phyloP scores from a whole-genome alignment of 2,888 invertebrate species.

The Andrena bucephala region DNA sequence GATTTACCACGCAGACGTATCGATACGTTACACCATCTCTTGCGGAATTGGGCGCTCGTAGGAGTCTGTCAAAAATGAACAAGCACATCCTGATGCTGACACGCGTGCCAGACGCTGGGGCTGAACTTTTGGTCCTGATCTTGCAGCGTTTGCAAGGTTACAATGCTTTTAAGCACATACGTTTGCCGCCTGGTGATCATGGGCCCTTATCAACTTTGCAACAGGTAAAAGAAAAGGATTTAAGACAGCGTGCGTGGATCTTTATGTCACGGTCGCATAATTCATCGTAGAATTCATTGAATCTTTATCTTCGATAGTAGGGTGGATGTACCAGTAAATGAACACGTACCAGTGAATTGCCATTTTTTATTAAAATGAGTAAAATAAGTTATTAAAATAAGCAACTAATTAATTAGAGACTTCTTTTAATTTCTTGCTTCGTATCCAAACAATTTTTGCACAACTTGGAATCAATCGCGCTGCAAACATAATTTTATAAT shows the following conservation, averaged over 20 bases:
- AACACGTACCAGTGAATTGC: too few species aligned
- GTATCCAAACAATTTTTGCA: too few species aligned
- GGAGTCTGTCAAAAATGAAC: conserved; percentile 85
- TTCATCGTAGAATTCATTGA: not conserved
- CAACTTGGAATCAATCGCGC: too few species aligned
- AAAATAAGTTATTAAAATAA: too few species aligned
- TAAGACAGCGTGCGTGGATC: not conserved
- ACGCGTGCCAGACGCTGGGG: conserved; percentile 87
- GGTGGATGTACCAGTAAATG: too few species aligned
- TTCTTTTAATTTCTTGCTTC: too few species aligned
- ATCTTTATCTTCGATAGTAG: not conserved
- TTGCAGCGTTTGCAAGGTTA: conserved; percentile 87
- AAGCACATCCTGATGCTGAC: conserved; percentile 87
- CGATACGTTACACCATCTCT: conserved; percentile 86
- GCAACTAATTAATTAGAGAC: too few species aligned
- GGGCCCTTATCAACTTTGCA: conserved; percentile 78
- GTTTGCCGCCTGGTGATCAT: conserved; percentile 84
- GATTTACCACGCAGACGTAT: conserved; percentile 62
- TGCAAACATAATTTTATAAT: too few species aligned
- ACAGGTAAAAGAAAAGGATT: conserved; percentile 83
- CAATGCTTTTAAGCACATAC: conserved; percentile 87
- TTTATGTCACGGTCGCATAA: not conserved
- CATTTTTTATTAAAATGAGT: too few species aligned
- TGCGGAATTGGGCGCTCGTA: conserved; percentile 84
- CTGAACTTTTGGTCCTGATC: conserved; percentile 87